Evolutionary conservation across 2,113 vertebrate species (phyloP).

Genomic region (Bubo scandiacus): DNA sequence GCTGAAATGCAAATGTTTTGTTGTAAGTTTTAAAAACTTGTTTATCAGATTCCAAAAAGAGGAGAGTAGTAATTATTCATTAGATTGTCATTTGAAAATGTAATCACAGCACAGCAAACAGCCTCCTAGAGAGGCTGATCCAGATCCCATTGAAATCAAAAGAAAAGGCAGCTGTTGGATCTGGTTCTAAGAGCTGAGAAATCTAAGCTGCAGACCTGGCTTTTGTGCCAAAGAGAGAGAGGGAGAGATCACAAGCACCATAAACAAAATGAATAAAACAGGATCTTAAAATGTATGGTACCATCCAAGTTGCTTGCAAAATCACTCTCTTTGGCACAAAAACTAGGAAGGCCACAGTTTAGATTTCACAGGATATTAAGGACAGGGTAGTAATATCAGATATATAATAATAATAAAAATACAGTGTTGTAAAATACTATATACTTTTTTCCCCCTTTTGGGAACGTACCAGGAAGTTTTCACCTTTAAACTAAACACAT

Average conservation of each 20-base stretch:
- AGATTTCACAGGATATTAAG: constrained; percentile 69
- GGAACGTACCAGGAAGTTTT: constrained; percentile 53
- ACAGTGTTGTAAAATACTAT: constrained; percentile 24
- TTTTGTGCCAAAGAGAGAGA: constrained; percentile 36
- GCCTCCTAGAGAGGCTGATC: constrained; percentile 20
- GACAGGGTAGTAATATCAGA: constrained; percentile 52
- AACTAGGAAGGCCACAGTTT: constrained; percentile 28
- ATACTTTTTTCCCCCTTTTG: not conserved
- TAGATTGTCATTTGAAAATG: constrained; percentile 40
- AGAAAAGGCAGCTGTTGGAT: constrained; percentile 52
- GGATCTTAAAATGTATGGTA: constrained; percentile 33
- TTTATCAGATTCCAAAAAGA: constrained; percentile 32
- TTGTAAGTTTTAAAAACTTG: constrained; percentile 16
- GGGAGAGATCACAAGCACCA: constrained; percentile 43
- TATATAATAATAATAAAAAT: constrained; percentile 53
- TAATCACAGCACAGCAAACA: constrained; percentile 44
- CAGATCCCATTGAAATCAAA: constrained; percentile 44
- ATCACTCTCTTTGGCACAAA: constrained; percentile 39
- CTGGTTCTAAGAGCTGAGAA: constrained; percentile 58
- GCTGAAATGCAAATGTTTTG: constrained; percentile 16
- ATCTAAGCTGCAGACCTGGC: constrained; percentile 58
- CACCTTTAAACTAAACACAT: constrained; percentile 66
- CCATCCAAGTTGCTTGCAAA: constrained; percentile 60
- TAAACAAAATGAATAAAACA: constrained; percentile 65
- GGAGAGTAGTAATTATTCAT: constrained; percentile 32